Evolutionary conservation across 2,113 vertebrate species (phyloP).

Genomic region (Camelus bactrianus): DNA sequence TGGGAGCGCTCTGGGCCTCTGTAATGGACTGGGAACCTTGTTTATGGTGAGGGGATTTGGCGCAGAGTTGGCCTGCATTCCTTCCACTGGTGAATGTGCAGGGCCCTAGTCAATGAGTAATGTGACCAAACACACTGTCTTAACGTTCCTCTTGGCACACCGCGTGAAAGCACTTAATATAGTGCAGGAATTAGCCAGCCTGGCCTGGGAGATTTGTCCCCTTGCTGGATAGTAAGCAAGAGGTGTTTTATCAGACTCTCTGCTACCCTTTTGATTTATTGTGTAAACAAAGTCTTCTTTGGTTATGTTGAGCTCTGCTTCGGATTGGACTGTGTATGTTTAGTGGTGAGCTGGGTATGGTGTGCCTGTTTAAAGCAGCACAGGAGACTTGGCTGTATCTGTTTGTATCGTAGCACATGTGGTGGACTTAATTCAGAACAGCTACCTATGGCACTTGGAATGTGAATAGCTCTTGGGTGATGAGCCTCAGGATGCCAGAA

Average conservation of each 20-base stretch:
- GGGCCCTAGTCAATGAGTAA: conserved; percentile 26
- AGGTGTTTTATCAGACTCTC: conserved; percentile 59
- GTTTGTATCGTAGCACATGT: background rate
- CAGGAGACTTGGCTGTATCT: background rate
- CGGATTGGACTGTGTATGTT: background rate
- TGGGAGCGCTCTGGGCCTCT: background rate
- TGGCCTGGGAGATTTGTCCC: background rate
- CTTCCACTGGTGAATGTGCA: background rate
- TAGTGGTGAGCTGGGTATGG: background rate
- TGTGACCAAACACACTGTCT: background rate
- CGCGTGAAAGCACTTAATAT: conserved; percentile 29
- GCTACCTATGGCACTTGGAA: background rate
- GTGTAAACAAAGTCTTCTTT: conserved; percentile 49
- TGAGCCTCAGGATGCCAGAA: background rate
- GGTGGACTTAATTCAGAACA: background rate
- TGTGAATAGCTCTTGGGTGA: background rate
- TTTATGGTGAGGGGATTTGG: background rate
- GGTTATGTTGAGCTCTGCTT: background rate
- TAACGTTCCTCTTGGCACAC: conserved; percentile 30
- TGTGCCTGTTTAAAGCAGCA: background rate
- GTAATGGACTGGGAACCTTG: background rate
- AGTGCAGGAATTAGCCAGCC: conserved; percentile 19
- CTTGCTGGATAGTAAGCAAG: conserved; percentile 21
- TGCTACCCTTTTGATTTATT: conserved; percentile 33
- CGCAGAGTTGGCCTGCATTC: background rate